Percentiles rank a stretch among this genome's conserved stretches.
Evolutionary conservation across 2,888 invertebrate genomes (phyloP).

Genomic region (Toxonevra muliebris): DNA sequence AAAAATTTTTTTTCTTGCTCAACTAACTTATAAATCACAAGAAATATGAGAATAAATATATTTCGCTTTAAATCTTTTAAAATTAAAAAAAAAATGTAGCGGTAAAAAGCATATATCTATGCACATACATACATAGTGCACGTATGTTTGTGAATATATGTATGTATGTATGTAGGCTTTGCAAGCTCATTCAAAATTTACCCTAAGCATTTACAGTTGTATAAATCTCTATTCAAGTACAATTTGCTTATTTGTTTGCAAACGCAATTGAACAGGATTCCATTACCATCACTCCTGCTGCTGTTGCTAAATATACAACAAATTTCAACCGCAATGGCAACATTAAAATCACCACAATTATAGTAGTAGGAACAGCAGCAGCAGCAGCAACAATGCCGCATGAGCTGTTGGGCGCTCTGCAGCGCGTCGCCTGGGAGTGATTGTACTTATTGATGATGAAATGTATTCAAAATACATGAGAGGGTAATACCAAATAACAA

Average conservation of each 20-base stretch:
- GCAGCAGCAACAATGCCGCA: background rate
- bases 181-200: background rate
- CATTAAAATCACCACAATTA: background rate
- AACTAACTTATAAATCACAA: too few relatives aligned
- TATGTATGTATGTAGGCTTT: background rate
- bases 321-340: too few relatives aligned
- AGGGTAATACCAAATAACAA: background rate
- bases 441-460: background rate
- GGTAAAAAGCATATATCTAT: background rate
- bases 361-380: background rate
- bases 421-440: background rate
- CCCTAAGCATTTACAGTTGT: too few relatives aligned
- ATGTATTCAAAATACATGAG: background rate
- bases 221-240: background rate
- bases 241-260: constrained; percentile 5
- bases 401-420: background rate
- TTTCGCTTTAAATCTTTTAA: too few relatives aligned
- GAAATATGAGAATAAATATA: too few relatives aligned
- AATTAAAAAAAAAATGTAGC: too few relatives aligned
- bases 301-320: background rate
- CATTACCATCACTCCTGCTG: constrained; percentile 10
- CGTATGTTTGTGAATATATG: background rate
- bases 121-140: background rate
- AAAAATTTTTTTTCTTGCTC: too few relatives aligned
- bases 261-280: constrained; percentile 11